Evolutionary conservation across 2,888 invertebrate genomes (phyloP).

Genomic region (Leucophora obtusa): DNA sequence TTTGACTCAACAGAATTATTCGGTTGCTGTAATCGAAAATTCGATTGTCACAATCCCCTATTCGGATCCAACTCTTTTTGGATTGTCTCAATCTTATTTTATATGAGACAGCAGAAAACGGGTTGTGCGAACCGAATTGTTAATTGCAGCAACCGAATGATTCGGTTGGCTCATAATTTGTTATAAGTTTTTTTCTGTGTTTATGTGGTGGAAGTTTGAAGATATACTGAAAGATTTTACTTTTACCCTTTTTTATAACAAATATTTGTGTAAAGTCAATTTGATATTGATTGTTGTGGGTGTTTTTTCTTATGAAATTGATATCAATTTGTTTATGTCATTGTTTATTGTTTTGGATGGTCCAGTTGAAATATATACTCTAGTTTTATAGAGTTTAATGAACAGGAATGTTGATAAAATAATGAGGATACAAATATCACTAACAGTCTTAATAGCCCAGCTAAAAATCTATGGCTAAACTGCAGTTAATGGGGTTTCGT

Average conservation of each 20-base stretch:
- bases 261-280: constrained; percentile 11
- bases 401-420: constrained; percentile 4
- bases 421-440: background rate
- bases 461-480: no score
- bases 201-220: constrained; percentile 2
- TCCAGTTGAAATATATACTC: constrained; percentile 22
- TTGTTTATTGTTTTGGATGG: constrained; percentile 46
- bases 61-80: no score
- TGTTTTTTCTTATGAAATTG: constrained; percentile 49
- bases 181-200: no score
- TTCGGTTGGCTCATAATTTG: no score
- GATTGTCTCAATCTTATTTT: no score
- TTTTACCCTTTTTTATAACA: constrained; percentile 52
- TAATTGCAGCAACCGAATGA: no score
- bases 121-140: no score
- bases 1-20: no score
- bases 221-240: constrained; percentile 13
- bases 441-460: background rate
- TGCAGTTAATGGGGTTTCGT: no score
- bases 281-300: constrained; percentile 58
- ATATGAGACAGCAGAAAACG: no score
- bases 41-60: no score
- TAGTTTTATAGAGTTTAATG: constrained; percentile 4
- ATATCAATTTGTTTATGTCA: constrained; percentile 62
- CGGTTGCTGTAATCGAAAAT: no score